Evolutionary conservation across 2,113 vertebrate species (phyloP).

Genomic region (Riparia riparia): DNA sequence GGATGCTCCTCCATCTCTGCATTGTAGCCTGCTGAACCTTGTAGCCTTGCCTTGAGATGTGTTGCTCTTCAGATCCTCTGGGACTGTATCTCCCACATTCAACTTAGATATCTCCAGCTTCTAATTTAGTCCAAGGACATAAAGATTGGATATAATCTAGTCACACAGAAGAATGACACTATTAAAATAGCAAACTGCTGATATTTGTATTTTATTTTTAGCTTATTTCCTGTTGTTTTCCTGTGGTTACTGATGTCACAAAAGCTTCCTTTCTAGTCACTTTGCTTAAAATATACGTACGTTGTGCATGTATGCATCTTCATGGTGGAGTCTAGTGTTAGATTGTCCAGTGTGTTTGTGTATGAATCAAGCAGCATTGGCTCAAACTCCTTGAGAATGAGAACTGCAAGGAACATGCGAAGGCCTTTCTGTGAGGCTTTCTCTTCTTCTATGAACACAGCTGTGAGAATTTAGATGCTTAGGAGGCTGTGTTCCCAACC

Average conservation of each 20-base stretch:
- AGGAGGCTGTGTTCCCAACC: not conserved
- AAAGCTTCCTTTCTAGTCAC: not conserved
- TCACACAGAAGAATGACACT: not conserved
- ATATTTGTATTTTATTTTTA: conserved; percentile 43
- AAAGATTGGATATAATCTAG: not conserved
- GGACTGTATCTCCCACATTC: not conserved
- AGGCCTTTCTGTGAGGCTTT: not conserved
- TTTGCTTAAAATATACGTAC: not conserved
- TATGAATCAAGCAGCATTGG: not conserved
- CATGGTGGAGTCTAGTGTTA: not conserved
- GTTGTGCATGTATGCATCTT: not conserved
- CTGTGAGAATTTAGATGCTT: not conserved
- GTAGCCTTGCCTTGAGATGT: not conserved
- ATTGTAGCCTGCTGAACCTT: not conserved
- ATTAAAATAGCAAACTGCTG: conserved; percentile 4
- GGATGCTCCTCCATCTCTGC: not conserved
- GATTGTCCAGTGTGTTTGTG: not conserved
- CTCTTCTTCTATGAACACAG: not conserved
- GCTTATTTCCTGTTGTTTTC: conserved; percentile 36
- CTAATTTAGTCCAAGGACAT: conserved; percentile 23
- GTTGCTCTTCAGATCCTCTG: not conserved
- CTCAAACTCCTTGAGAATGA: not conserved
- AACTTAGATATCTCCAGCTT: not conserved
- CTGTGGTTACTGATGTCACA: not conserved
- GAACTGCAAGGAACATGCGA: not conserved